Percentiles rank a stretch among this genome's conserved stretches.
These are phyloP conservation scores for Trialeurodes vaporariorum DNA, from an alignment of 1,140 invertebrate species.

Conservation along the genomic window DNA sequence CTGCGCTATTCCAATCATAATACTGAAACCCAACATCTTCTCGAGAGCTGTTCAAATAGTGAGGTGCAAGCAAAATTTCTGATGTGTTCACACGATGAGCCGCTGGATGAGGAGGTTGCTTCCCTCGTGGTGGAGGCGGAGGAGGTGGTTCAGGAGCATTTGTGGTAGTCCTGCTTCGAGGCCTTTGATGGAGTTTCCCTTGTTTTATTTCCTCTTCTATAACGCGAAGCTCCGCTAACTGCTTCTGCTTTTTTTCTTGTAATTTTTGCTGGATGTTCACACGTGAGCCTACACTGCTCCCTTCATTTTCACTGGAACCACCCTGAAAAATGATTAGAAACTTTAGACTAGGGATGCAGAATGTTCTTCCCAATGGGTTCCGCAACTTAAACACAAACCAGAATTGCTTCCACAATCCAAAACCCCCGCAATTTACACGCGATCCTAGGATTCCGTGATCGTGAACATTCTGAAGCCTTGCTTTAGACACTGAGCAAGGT, in stretches of 20 bases:
- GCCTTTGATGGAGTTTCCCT: conserved; percentile 51
- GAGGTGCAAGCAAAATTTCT: conserved; percentile 61
- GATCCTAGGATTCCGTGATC: too few relatives aligned
- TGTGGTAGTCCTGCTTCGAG: conserved; percentile 36
- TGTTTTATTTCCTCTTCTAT: conserved; percentile 79
- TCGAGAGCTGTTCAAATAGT: conserved; percentile 42
- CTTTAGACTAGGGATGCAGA: too few relatives aligned
- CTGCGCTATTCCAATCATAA: conserved; percentile 23
- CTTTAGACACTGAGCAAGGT: too few relatives aligned
- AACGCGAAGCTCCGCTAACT: conserved; percentile 61
- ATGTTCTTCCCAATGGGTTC: too few relatives aligned
- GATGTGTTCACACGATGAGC: conserved; percentile 42
- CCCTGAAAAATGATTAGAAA: too few relatives aligned
- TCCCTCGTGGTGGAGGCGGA: conserved; percentile 26
- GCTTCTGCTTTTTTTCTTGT: conserved; percentile 78
- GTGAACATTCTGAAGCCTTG: too few relatives aligned
- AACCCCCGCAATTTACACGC: too few relatives aligned
- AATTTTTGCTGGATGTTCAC: conserved; percentile 78
- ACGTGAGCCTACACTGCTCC: conserved; percentile 54
- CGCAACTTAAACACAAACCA: too few relatives aligned
- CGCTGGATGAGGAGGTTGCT: conserved; percentile 34
- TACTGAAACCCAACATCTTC: conserved; percentile 23
- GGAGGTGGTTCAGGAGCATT: conserved; percentile 27
- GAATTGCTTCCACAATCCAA: too few relatives aligned
- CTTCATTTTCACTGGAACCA: conserved; percentile 56